phyloP scores from a whole-genome alignment of 2,113 vertebrate genomes.

The Alethe diademata region DNA sequence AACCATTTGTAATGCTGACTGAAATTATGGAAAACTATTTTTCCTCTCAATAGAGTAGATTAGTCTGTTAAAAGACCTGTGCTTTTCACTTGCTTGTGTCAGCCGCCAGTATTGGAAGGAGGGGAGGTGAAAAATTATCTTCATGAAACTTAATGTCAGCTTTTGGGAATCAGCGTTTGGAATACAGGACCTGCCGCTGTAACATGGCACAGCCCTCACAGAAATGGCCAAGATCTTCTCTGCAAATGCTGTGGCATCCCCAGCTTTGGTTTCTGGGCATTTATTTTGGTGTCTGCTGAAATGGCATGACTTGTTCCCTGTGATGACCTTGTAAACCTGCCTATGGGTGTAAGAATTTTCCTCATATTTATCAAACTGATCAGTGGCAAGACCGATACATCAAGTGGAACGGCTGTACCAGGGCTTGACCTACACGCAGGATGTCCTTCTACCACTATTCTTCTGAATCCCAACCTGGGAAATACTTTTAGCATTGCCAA shows the following conservation, averaged over 20 bases:
- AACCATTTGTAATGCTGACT: background rate
- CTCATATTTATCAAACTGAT: background rate
- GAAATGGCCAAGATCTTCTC: background rate
- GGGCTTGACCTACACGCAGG: background rate
- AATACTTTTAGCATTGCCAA: background rate
- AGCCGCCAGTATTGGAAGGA: background rate
- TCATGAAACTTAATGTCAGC: background rate
- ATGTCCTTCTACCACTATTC: rapidly evolving
- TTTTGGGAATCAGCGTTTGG: background rate
- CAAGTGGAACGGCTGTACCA: background rate
- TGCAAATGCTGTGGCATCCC: background rate
- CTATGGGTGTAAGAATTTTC: background rate
- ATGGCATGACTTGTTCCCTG: background rate
- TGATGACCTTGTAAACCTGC: no score
- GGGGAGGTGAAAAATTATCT: background rate
- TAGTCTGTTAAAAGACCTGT: background rate
- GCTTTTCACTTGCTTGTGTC: background rate
- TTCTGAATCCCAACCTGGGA: background rate
- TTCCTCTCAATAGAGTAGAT: background rate
- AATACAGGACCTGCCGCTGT: background rate
- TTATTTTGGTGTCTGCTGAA: background rate
- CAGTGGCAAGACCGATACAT: rapidly evolving
- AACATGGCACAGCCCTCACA: rapidly evolving
- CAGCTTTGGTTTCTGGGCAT: background rate
- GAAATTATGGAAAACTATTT: background rate